Evolutionary conservation across 2,888 invertebrate species (phyloP).

Genomic region (Nomada flava): DNA sequence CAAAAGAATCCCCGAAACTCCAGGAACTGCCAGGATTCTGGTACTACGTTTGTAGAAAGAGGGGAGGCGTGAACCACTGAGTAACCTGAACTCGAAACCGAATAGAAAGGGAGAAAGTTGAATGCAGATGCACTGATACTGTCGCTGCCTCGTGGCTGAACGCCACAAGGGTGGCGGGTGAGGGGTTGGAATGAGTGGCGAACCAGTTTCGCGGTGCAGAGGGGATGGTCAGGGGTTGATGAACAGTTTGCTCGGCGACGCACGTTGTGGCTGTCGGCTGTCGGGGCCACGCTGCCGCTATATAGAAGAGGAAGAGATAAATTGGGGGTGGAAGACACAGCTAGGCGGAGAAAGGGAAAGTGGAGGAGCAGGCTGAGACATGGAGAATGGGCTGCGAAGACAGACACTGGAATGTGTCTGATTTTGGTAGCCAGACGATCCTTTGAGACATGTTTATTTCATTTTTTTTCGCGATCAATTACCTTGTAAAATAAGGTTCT

Average conservation of each 20-base stretch:
- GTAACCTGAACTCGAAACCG: constrained; percentile 65
- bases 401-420: constrained; percentile 3
- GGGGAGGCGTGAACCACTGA: constrained; percentile 56
- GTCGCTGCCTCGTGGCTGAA: constrained; percentile 50
- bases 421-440: constrained; percentile 7
- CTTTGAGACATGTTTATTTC: too few species aligned
- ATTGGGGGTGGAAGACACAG: constrained; percentile 46
- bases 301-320: constrained; percentile 56
- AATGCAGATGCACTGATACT: constrained; percentile 63
- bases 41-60: constrained; percentile 20
- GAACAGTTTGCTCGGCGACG: constrained; percentile 74
- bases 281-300: constrained; percentile 69
- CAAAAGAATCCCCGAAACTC: background rate
- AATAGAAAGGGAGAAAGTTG: constrained; percentile 69
- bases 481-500: background rate
- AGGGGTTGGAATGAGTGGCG: constrained; percentile 48
- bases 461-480: background rate
- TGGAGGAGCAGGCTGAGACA: background rate
- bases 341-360: constrained; percentile 44
- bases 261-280: constrained; percentile 76
- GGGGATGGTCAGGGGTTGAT: constrained; percentile 52
- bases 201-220: constrained; percentile 43
- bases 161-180: constrained; percentile 29
- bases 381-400: background rate
- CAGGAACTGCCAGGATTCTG: constrained; percentile 1